Base-by-base conservation (phyloP, 2,888 invertebrate species). In the Tetanocera ferruginea region DNA sequence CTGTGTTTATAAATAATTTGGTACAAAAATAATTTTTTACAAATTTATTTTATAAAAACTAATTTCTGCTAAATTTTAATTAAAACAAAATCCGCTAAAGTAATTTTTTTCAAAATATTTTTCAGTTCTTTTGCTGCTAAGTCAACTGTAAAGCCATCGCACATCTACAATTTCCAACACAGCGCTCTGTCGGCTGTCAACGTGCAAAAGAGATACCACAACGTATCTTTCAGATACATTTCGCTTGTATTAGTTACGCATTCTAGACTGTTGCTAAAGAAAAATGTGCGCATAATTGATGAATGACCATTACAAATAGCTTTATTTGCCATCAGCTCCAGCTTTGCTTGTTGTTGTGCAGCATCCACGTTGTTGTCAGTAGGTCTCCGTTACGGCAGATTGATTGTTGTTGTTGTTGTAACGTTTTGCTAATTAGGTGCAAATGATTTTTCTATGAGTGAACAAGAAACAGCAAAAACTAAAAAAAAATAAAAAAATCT, bases 341-440 rank as follows among this genome's bases (percentile, higher is more conserved):
- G 37, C 23, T 25, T 55, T 19, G 43, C 28, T 55, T 55, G 19
- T 55, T 55, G 19, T 55, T 19, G 57, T 25, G 0, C 19, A 31
- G 31, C 9, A n/a, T 57, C 4, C n/a, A 3, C n/a, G 52, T 57
- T 34, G 71, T 72, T 60, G 73, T 73, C 73, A 60, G 43, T n/a
- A 25, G 60, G 73, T 70, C 70, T 70, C 55, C 17, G 31, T n/a
- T 31, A 19, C 37, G 14, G 66, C 66, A 60, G n/a, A n/a, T 34
- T 3, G 23, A 19, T 66, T 17, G 34, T 31, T 64, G 64, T 64
- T 64, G 25, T 37, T 43, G 19, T 28, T 23, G 31, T 66, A 60
- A 34, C 34, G 66, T 28, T 70, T 62, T 76, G 70, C 76, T 76
- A 70, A 70, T 76, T 76, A 76, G 70, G 62, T 76, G 76, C 70